Evolutionary conservation across 1,140 invertebrate species (phyloP), one percentile per base, ranked within the genome.

Genomic region (Drosophila tsacasi): DNA sequence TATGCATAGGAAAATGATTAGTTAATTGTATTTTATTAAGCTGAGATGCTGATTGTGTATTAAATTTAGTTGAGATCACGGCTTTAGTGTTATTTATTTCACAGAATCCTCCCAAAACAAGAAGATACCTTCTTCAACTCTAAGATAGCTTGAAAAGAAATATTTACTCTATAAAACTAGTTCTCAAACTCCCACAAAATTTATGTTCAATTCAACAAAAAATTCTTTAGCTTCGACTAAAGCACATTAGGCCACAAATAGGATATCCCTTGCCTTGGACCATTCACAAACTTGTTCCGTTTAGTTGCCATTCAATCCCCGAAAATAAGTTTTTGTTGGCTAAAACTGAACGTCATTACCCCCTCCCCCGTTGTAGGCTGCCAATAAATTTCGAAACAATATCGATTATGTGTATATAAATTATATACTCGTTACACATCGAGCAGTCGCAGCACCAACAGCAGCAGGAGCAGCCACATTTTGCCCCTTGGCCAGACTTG

Each of bases 361-460:
- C 52, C 42, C 27, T 1, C n/a, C 35, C 37, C 1, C 19, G 10
- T 5, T 5, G 21, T 23, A 19, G 7, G 40, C 13, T 32, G 15
- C 46, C 69, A 73, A 73, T 73, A 73, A 60, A 74, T 74, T 74
- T 73, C n/a, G 71, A 74, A 74, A 73, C 71, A 73, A 73, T 74
- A 74, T 74, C 71, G 71, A 74, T 74, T 74, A 74, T 40, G n/a
- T 61, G 55, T 23, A 27, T 61, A 73, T 74, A 52, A 61, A 61
- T 71, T 52, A 73, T 73, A 60, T 73, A 49, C 55, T 50, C 13
- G 27, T 37, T 42, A n/a, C 42, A 46, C 49, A 69, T 44, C 21
- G 39, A 55, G 23, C 37, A 37, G 25, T 2, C 17, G 23, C n/a
- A 52, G 50, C 50, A 35, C 12, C 27, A 55, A 21, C 19, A 54